These are phyloP conservation scores for Anabacerthia variegaticeps DNA, from an alignment of 2,797 vertebrate genomes.

Conservation along the genomic window DNA sequence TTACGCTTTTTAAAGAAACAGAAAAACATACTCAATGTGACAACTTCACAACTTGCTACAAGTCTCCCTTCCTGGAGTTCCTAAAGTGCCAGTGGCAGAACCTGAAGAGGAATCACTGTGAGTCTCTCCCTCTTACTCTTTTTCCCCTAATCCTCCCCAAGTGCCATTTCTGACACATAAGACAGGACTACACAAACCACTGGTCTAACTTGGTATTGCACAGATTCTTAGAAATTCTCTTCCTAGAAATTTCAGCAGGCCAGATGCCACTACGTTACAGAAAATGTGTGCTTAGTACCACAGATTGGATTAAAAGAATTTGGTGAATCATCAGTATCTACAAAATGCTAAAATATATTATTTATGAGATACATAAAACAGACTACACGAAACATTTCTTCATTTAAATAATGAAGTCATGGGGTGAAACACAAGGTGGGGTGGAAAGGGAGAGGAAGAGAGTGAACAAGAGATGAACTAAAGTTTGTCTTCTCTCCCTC, in stretches of 20 bases:
- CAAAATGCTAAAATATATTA: background rate
- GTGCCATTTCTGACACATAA: background rate
- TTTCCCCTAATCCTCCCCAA: background rate
- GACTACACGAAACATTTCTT: background rate
- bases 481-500: background rate
- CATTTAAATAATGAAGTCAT: background rate
- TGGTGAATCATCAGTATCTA: background rate
- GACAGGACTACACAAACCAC: background rate
- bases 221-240: background rate
- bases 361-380: background rate
- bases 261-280: background rate
- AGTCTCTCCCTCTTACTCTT: background rate
- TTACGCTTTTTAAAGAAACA: background rate
- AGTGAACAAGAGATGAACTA: background rate
- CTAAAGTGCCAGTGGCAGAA: background rate
- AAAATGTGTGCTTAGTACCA: background rate
- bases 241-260: conserved; percentile 19
- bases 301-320: background rate
- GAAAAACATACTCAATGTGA: background rate
- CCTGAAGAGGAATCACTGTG: background rate
- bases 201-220: background rate
- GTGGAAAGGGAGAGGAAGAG: background rate
- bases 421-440: background rate
- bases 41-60: background rate
- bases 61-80: background rate